Conservation (phyloP, 2,888 invertebrate genomes). For the Heteropelma amictum region DNA sequence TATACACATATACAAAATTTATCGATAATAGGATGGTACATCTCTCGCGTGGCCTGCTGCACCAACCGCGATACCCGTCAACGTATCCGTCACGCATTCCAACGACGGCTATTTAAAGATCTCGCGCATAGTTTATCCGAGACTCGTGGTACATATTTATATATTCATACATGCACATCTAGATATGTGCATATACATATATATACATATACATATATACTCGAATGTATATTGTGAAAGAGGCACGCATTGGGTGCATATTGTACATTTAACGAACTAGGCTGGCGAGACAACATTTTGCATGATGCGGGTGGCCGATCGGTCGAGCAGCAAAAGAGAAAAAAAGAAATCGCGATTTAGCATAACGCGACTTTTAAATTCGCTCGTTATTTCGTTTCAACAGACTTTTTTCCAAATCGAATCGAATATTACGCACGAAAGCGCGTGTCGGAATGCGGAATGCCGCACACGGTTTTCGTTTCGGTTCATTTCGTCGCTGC, state of each 20-base stretch:
- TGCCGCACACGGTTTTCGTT: too few species aligned
- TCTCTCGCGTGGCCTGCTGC: slow-evolving; percentile 12
- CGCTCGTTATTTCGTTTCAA: too few species aligned
- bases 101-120: slow-evolving; percentile 56
- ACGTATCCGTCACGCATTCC: slow-evolving; percentile 56
- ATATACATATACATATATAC: not conserved
- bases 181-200: not conserved
- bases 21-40: slow-evolving; percentile 10
- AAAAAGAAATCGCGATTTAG: too few species aligned
- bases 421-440: too few species aligned
- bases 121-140: slow-evolving; percentile 49
- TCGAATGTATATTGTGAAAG: not conserved
- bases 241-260: not conserved
- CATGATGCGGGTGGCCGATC: not conserved
- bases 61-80: slow-evolving; percentile 42
- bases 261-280: not conserved
- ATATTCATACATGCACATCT: not conserved
- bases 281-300: not conserved
- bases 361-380: too few species aligned
- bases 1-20: slow-evolving; percentile 7
- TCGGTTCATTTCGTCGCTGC: too few species aligned
- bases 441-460: too few species aligned
- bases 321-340: too few species aligned
- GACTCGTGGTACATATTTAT: slow-evolving; percentile 18
- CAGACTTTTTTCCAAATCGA: too few species aligned